Evolutionary conservation across 2,888 invertebrate species (phyloP).

Genomic region (Drosophila atripex): DNA sequence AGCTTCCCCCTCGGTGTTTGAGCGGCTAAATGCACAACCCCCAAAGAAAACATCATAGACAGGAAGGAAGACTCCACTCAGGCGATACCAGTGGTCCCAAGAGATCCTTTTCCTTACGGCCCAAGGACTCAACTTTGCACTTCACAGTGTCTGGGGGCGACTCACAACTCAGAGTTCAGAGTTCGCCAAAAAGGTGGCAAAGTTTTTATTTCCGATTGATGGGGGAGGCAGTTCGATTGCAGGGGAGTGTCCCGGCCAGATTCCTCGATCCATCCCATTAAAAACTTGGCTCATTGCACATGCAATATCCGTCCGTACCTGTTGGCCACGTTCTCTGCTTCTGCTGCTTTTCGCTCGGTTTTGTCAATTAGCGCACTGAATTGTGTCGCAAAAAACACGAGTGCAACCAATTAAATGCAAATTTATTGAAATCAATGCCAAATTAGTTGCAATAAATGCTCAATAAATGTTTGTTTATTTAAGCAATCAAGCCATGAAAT

Average conservation of each 20-base stretch:
- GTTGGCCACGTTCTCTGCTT: conserved; percentile 49
- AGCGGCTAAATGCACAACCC: conserved; percentile 44
- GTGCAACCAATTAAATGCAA: conserved; percentile 65
- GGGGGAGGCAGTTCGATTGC: neutral
- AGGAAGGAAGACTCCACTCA: conserved; percentile 58
- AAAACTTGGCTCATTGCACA: conserved; percentile 52
- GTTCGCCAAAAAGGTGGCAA: conserved; percentile 54
- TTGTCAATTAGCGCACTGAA: conserved; percentile 70
- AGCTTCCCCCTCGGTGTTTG: conserved; percentile 17
- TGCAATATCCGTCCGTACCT: conserved; percentile 40
- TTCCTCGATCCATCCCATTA: conserved; percentile 54
- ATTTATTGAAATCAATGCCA: conserved; percentile 69
- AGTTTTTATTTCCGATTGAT: conserved; percentile 35
- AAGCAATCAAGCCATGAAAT: conserved; percentile 4
- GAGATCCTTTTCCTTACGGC: conserved; percentile 51
- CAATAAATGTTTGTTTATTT: conserved; percentile 35
- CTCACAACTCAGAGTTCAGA: conserved; percentile 18
- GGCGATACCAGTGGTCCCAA: conserved; percentile 51
- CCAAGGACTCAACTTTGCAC: conserved; percentile 66
- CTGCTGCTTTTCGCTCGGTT: conserved; percentile 44
- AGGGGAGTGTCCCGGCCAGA: neutral
- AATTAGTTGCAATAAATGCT: conserved; percentile 67
- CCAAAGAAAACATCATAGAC: conserved; percentile 3
- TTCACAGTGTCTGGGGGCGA: conserved; percentile 65
- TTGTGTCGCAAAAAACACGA: conserved; percentile 42